Conservation (phyloP, 2,888 invertebrate species). For the Baccha elongata region DNA sequence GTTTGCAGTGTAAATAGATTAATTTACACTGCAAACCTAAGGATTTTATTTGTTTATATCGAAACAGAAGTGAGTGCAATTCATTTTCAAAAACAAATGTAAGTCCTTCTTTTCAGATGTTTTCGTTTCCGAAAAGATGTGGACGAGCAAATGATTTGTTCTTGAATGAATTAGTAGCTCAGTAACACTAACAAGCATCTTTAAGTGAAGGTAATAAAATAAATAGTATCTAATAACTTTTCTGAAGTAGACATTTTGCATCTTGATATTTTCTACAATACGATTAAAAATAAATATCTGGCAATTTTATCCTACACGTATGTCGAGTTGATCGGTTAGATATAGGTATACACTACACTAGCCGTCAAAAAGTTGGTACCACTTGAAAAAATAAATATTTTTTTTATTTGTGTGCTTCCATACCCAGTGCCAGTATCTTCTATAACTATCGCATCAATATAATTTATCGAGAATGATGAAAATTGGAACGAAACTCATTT, state of each 20-base stretch:
- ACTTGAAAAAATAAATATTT: too few relatives aligned
- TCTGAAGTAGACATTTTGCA: constrained; percentile 67
- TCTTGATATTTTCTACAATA: constrained; percentile 81
- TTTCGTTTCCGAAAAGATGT: constrained; percentile 76
- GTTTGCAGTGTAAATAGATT: not conserved
- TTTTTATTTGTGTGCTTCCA: too few relatives aligned
- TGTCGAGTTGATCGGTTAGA: constrained; percentile 81
- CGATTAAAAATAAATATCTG: too few relatives aligned
- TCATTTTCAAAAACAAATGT: too few relatives aligned
- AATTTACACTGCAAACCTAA: constrained; percentile 76
- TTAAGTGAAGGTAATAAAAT: constrained; percentile 74
- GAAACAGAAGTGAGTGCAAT: constrained; percentile 77
- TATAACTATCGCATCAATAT: too few relatives aligned
- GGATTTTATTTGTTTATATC: constrained; percentile 78
- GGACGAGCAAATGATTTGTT: constrained; percentile 78
- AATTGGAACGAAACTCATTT: too few relatives aligned
- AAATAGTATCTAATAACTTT: constrained; percentile 7
- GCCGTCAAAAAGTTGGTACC: too few relatives aligned
- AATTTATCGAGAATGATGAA: too few relatives aligned
- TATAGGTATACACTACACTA: not conserved
- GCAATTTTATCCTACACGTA: constrained; percentile 81
- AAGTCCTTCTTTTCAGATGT: constrained; percentile 62
- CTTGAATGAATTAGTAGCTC: constrained; percentile 78
- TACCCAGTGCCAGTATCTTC: too few relatives aligned
- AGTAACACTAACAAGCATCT: constrained; percentile 74